A percentile compares a stretch with the other conserved stretches of the same genome.
phyloP scores from a whole-genome alignment of 53 echinoderm and acorn worm species.

The Paelopatides confundens region DNA sequence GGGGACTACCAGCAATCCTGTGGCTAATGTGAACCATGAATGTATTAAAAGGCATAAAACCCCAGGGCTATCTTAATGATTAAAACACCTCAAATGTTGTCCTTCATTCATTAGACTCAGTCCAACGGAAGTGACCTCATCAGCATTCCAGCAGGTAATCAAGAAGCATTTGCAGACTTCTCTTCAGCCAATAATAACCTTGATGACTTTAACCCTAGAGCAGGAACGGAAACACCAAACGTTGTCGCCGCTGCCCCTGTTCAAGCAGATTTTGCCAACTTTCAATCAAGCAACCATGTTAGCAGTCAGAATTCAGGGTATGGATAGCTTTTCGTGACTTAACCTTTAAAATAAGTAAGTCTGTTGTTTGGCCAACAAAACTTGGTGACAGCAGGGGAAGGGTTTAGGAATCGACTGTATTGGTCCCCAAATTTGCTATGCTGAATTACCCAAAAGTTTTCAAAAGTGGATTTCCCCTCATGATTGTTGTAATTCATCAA shows the following conservation, averaged over 20 bases:
- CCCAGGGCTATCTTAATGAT: no score
- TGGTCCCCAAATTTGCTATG: no score
- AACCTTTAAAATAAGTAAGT: no score
- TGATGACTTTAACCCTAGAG: conserved; percentile 94
- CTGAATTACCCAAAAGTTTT: no score
- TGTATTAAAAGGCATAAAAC: no score
- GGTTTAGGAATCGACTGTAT: no score
- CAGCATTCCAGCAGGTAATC: conserved; percentile 36
- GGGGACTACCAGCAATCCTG: no score
- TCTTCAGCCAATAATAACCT: conserved; percentile 91
- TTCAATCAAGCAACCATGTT: conserved; percentile 69
- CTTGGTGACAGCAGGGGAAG: no score
- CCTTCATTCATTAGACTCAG: background rate
- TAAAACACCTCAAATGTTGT: background rate
- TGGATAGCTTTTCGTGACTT: background rate
- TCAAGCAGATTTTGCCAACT: conserved; percentile 72
- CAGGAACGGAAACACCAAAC: conserved; percentile 46
- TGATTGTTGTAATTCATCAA: no score
- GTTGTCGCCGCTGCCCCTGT: conserved; percentile 2
- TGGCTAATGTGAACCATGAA: no score
- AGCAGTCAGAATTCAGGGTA: conserved; percentile 66
- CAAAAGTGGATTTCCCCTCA: no score
- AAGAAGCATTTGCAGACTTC: conserved; percentile 89
- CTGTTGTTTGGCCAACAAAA: no score
- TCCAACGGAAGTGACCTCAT: conserved; percentile 17